Conservation (phyloP, 1,140 invertebrate species). For the Lanistes nyassanus region DNA sequence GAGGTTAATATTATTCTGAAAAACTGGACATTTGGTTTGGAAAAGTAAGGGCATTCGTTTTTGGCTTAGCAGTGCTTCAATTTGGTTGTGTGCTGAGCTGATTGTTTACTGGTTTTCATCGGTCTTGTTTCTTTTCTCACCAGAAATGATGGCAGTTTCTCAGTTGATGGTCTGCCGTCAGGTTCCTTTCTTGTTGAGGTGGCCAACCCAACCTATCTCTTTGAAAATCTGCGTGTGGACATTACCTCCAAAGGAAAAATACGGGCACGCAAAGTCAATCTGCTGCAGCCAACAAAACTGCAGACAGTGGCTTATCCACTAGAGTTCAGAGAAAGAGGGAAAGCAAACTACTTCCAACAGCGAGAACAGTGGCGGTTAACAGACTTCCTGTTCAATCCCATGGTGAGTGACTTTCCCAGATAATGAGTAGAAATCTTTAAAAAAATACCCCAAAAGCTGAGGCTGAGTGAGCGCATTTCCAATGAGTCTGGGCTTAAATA, state of each 20-base stretch:
- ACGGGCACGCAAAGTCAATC: conserved; percentile 92
- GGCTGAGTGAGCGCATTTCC: too few species aligned
- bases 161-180: conserved; percentile 87
- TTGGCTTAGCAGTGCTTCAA: too few species aligned
- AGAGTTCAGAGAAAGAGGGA: conserved; percentile 83
- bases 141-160: conserved; percentile 86
- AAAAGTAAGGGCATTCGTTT: too few species aligned
- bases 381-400: conserved; percentile 95
- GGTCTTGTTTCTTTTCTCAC: conserved; percentile 32
- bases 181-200: conserved; percentile 97
- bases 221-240: conserved; percentile 63
- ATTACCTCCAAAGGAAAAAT: conserved; percentile 81
- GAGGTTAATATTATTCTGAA: too few species aligned
- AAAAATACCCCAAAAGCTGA: too few species aligned
- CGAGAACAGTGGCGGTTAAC: conserved; percentile 95
- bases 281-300: conserved; percentile 86
- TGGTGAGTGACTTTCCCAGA: conserved; percentile 69
- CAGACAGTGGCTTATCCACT: conserved; percentile 84
- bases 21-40: too few species aligned
- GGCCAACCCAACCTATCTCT: conserved; percentile 88
- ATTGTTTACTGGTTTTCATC: neutral
- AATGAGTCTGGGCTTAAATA: too few species aligned
- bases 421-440: neutral
- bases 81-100: neutral
- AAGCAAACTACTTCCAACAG: conserved; percentile 90